Base-by-base conservation (phyloP, 2,888 invertebrate genomes). In the Megaustenia siamemsis region DNA sequence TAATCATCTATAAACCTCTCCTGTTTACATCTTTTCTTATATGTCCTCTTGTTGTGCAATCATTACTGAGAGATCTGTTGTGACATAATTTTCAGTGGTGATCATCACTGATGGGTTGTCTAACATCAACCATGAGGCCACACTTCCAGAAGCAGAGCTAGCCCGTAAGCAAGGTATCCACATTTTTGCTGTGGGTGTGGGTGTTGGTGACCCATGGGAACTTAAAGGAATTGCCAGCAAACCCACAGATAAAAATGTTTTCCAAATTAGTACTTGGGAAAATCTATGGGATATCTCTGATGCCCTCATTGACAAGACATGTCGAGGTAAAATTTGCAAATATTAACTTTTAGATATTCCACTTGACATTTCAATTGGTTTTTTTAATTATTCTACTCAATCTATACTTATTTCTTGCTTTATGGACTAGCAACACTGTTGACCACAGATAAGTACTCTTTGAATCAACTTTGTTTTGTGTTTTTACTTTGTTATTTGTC, bases 101-200 rank as follows among this genome's bases (percentile, higher is more conserved):
- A 81, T 92, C 1, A 87, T 93, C n/a, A 92, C 93, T 1, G 93
- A 93, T 87, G 93, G 93, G 24, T 86, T 89, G 40, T 93, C 93
- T 0, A 93, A 93, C 77, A 88, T 93, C 53, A 88, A 91, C 63
- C 86, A 88, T 0, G 90, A 91, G 81, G 84, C 89, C 53, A 93
- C 92, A 1, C 84, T 93, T 35, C 89, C 90, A 0, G 91, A 92
- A 77, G 92, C 92, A 6, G 82, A 87, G 8, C 81, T 78, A 4
- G 87, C 90, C 24, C 91, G 90, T 82, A 86, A 88, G 15, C 71
- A 85, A 56, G 92, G 91, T 53, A 91, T 91, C 69, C 92, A 91
- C 71, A 85, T 93, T 24, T 89, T 92, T 45, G 89, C 92, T 80
- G 88, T 93, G 21, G 93, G 93, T 40, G 86, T 93, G 1, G 92